A percentile compares a stretch with the other conserved stretches of the same genome.
These are phyloP conservation scores for Mellilla xanthometata DNA, from an alignment of 2,888 invertebrate species.

Conservation along the genomic window DNA sequence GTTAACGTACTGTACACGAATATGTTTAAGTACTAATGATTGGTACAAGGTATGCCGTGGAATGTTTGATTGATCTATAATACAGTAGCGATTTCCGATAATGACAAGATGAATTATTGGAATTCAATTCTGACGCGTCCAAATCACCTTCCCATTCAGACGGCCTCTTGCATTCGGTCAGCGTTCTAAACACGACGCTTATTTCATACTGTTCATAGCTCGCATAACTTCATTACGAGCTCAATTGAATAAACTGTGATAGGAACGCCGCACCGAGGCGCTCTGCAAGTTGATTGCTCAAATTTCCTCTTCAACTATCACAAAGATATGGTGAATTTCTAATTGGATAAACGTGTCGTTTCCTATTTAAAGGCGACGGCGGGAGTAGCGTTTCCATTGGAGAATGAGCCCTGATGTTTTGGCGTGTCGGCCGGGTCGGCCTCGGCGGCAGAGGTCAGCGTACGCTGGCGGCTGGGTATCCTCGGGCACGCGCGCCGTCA, in stretches of 20 bases:
- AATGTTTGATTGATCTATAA: neutral
- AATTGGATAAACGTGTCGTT: slow-evolving; percentile 83
- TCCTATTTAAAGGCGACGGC: slow-evolving; percentile 82
- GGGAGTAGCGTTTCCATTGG: slow-evolving; percentile 66
- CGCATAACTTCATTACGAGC: slow-evolving; percentile 80
- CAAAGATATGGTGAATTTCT: slow-evolving; percentile 83
- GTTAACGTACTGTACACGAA: no score
- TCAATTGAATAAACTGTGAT: slow-evolving; percentile 83
- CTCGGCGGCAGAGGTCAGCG: slow-evolving; percentile 39
- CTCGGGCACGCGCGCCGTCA: slow-evolving; percentile 77
- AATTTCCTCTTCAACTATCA: slow-evolving; percentile 83
- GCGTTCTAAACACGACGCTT: slow-evolving; percentile 49
- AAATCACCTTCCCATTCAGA: slow-evolving; percentile 24
- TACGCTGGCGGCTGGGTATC: slow-evolving; percentile 43
- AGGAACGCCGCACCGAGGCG: slow-evolving; percentile 75
- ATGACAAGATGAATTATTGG: neutral
- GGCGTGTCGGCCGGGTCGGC: slow-evolving; percentile 38
- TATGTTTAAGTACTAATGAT: no score
- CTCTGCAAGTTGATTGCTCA: slow-evolving; percentile 81
- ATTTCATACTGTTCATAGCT: slow-evolving; percentile 65
- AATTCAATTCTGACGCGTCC: slow-evolving; percentile 12
- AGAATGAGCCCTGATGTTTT: slow-evolving; percentile 54
- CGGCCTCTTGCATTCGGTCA: slow-evolving; percentile 39
- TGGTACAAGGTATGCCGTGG: no score
- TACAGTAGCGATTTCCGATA: neutral